Base-by-base conservation (phyloP, 1,140 invertebrate genomes). In the Aradophagus sp. region DNA sequence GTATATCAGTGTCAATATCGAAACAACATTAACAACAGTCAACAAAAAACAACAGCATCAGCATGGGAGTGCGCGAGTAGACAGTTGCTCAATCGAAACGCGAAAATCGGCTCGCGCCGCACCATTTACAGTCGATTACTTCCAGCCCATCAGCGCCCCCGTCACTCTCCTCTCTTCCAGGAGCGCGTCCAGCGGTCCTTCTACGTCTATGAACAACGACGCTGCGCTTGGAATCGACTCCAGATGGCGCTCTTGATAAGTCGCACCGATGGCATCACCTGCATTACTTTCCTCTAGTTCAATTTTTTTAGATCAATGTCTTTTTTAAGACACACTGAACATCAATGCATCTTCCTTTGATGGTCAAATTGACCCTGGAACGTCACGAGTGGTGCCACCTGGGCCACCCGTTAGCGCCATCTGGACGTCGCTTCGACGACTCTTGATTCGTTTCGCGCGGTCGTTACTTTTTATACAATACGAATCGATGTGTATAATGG, bases 1-100 rank as follows among this genome's bases (percentile, higher is more conserved):
- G 80, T 84, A 78, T 81, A 41, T 41, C 77, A 73, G 55, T 83
- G 74, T 84, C 58, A 74, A 55, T 78, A 11, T 31, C 10, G 32
- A 68, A 45, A 10, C 27, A 45, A 69, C 70, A 69, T 50, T 20
- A 38, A 31, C 3, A n/a, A n/a, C n/a, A n/a, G n/a, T n/a, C n/a
- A n/a, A n/a, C n/a, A n/a, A n/a, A n/a, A n/a, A n/a, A n/a, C n/a
- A n/a, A n/a, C n/a, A n/a, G n/a, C n/a, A n/a, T n/a, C n/a, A n/a
- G n/a, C 15, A 26, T n/a, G 15, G 12, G 34, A 70, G 65, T 35
- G 53, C 35, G 35, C 26, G 26, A 42, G 45, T 42, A 39, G 27
- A 38, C 56, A 59, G 32, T 68, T 45, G 53, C 55, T 58, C 47
- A 56, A 67, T 48, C 32, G 45, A 55, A 50, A 58, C 53, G 47